phyloP scores from a whole-genome alignment of 2,888 invertebrate species.

The Phortica okadai region DNA sequence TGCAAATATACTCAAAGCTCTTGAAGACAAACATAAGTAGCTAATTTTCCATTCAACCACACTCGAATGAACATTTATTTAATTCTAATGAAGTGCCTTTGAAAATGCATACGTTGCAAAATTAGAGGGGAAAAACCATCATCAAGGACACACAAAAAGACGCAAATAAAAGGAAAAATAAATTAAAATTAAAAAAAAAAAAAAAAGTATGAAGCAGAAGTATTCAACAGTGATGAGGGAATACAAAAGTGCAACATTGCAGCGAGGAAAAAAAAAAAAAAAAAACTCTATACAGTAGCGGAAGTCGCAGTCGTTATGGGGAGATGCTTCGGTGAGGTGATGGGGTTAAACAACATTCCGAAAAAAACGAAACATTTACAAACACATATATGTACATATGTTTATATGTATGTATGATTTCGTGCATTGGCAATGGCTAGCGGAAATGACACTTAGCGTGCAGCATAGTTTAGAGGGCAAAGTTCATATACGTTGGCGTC shows the following conservation, averaged over 20 bases:
- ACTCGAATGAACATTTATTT: slow-evolving; percentile 21
- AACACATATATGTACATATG: neutral
- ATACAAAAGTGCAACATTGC: neutral
- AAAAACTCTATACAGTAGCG: neutral
- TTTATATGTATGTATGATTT: neutral
- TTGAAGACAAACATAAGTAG: neutral
- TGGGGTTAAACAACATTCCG: neutral
- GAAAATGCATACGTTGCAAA: slow-evolving; percentile 1
- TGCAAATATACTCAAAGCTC: neutral
- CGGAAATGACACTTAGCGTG: slow-evolving; percentile 33
- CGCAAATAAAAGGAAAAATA: slow-evolving; percentile 28
- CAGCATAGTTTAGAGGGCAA: neutral
- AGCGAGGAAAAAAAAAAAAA: neutral
- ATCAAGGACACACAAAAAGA: slow-evolving; percentile 16
- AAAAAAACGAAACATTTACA: neutral
- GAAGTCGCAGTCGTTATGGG: neutral
- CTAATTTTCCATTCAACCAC: slow-evolving; percentile 24
- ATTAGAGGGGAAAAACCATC: slow-evolving; percentile 27
- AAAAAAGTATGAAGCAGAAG: slow-evolving; percentile 3
- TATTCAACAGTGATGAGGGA: neutral
- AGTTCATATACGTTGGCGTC: neutral
- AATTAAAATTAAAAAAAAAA: slow-evolving; percentile 33
- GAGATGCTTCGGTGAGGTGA: neutral
- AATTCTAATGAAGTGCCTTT: slow-evolving; percentile 31
- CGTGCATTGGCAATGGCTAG: neutral